A percentile compares a stretch with the other conserved stretches of the same genome.
phyloP scores from a whole-genome alignment of 2,888 invertebrate species.

The Capitulum mitella region DNA sequence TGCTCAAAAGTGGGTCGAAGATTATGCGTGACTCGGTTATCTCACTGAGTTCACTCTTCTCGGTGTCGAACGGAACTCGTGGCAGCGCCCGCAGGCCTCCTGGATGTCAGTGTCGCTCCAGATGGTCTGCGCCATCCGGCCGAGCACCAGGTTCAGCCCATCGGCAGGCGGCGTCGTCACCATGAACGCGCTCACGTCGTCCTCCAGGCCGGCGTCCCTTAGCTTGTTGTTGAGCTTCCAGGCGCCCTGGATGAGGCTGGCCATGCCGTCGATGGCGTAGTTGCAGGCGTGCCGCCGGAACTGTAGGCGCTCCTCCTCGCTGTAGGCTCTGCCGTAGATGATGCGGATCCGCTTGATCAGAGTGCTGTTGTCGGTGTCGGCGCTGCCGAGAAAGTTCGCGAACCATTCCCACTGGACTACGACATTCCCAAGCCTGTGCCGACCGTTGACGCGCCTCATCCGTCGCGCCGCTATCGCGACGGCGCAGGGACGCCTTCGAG shows the following conservation, averaged over 20 bases:
- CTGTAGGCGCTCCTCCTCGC: background rate
- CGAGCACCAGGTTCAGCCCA: background rate
- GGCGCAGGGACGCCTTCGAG: too few relatives aligned
- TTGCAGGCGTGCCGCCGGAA: background rate
- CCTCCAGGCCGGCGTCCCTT: background rate
- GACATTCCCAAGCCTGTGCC: too few relatives aligned
- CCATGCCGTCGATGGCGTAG: background rate
- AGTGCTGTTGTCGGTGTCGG: background rate
- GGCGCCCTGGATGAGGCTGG: background rate
- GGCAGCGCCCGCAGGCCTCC: background rate
- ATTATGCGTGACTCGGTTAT: background rate
- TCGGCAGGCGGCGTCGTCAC: background rate
- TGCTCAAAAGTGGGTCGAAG: background rate
- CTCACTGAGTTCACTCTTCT: background rate
- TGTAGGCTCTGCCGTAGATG: background rate
- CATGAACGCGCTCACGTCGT: background rate
- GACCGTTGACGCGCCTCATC: too few relatives aligned
- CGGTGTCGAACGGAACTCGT: background rate
- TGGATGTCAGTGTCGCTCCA: background rate
- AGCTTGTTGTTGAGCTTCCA: background rate
- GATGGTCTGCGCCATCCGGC: background rate
- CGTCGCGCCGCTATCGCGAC: too few relatives aligned
- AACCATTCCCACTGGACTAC: too few relatives aligned
- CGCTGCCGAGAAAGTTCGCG: slow-evolving; percentile 8
- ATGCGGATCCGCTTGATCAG: slow-evolving; percentile 9